These are phyloP conservation scores for Sipunculus nudus DNA, from an alignment of 2,888 invertebrate genomes.

Conservation along the genomic window DNA sequence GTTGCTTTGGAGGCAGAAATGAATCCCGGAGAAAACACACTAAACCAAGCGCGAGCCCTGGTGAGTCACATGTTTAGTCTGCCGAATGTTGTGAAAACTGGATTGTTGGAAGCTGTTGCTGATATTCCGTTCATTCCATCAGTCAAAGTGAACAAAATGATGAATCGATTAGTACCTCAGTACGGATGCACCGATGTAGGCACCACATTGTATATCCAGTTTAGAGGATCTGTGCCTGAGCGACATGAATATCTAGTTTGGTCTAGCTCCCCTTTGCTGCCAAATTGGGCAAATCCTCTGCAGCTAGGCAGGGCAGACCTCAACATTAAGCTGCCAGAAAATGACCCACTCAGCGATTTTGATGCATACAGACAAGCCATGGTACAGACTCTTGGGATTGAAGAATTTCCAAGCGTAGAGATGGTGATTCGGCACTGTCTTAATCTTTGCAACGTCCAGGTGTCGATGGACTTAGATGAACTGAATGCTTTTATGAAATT, in stretches of 20 bases:
- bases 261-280: slow-evolving; percentile 37
- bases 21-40: slow-evolving; percentile 27
- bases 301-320: slow-evolving; percentile 31
- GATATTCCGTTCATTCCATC: slow-evolving; percentile 41
- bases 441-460: slow-evolving; percentile 20
- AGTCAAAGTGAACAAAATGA: slow-evolving; percentile 26
- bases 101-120: slow-evolving; percentile 26
- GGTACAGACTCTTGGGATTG: slow-evolving; percentile 27
- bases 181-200: slow-evolving; percentile 12
- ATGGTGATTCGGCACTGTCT: slow-evolving; percentile 31
- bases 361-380: slow-evolving; percentile 26
- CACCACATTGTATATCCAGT: slow-evolving; percentile 31
- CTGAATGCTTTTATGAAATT: slow-evolving; percentile 34
- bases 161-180: slow-evolving; percentile 28
- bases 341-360: slow-evolving; percentile 5
- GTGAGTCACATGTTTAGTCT: slow-evolving; percentile 39
- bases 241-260: slow-evolving; percentile 37
- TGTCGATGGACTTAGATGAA: slow-evolving; percentile 17
- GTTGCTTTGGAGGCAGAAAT: slow-evolving; percentile 31
- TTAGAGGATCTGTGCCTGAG: slow-evolving; percentile 38
- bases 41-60: slow-evolving; percentile 36
- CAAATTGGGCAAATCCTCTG: slow-evolving; percentile 44
- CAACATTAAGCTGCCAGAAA: slow-evolving; percentile 6
- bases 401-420: slow-evolving; percentile 28
- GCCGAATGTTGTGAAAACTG: slow-evolving; percentile 5